Base-by-base conservation (phyloP, 2,888 invertebrate species). In the Agonopterix arenella region DNA sequence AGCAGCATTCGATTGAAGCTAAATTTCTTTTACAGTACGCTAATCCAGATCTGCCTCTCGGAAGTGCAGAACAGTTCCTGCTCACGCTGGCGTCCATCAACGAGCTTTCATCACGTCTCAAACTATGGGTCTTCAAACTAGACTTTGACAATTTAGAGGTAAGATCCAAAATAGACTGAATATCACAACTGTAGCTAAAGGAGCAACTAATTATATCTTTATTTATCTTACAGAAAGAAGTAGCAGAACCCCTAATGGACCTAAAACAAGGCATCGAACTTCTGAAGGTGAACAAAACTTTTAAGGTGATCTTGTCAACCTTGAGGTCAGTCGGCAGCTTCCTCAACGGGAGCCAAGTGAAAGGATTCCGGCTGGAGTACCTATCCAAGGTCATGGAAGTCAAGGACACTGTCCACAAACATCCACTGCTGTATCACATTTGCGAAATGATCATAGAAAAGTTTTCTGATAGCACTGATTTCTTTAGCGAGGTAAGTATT, bases 321-420 rank as follows among this genome's bases (percentile, higher is more conserved):
- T 90, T 99, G 57, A 90, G 99, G 54, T 96, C 97, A 49, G 96
- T 99, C 63, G 99, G 99, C 61, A 98, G 97, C 86, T 98, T 98
- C 79, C 91, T 99, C 53, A 99, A 99, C 78, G 98, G 98, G 49
- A 94, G 94, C 66, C 93, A 93, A 68, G 96, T 97, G 40, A 97
- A 97, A 86, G 99, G 99, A 28, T 99, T 99, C 88, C 96, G 98
- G 76, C 92, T 99, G 61, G 99, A 99, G 71, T 99, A 99, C 84
- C 91, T 99, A 68, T 93, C 97, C 45, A 98, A 99, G 90, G 97
- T 97, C 68, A 98, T 98, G 70, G 98, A 99, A 90, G 98, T 99
- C 44, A 98, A 99, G 88, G 99, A 99, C 83, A 99, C 99, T 0
- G 98, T 99, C 42, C 98, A 99, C 82, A 99, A 99, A 82, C 98